A percentile compares a stretch with the other conserved stretches of the same genome.
Evolutionary conservation across 2,888 invertebrate species (phyloP).

Genomic region (Drosophila neotestacea): DNA sequence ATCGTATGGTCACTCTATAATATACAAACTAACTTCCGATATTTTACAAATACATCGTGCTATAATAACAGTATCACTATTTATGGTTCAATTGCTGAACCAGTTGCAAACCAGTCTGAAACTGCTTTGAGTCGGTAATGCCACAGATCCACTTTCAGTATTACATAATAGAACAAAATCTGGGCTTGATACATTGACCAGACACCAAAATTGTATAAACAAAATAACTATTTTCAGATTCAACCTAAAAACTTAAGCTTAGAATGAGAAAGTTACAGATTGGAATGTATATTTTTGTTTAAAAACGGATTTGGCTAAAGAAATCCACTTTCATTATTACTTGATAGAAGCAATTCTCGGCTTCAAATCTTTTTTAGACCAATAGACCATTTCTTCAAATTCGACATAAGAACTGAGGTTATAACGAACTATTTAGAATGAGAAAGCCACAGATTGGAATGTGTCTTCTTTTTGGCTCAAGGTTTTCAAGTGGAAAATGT

Average conservation of each 20-base stretch:
- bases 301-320: too few species aligned
- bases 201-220: too few species aligned
- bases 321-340: too few species aligned
- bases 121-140: neutral
- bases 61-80: neutral
- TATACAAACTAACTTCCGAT: constrained; percentile 13
- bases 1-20: neutral
- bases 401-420: neutral
- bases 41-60: neutral
- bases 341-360: too few species aligned
- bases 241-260: too few species aligned
- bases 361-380: too few species aligned
- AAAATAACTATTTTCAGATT: too few species aligned
- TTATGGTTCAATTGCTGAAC: constrained; percentile 13
- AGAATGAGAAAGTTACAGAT: too few species aligned
- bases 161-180: neutral
- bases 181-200: neutral
- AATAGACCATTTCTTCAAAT: too few species aligned
- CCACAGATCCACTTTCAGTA: constrained; percentile 1
- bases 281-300: too few species aligned
- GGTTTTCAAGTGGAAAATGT: constrained; percentile 11
- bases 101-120: constrained; percentile 4
- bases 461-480: constrained; percentile 7
- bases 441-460: constrained; percentile 5
- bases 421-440: neutral